Base-by-base conservation (phyloP, 2,888 invertebrate species). In the Sepioteuthis lessoniana region DNA sequence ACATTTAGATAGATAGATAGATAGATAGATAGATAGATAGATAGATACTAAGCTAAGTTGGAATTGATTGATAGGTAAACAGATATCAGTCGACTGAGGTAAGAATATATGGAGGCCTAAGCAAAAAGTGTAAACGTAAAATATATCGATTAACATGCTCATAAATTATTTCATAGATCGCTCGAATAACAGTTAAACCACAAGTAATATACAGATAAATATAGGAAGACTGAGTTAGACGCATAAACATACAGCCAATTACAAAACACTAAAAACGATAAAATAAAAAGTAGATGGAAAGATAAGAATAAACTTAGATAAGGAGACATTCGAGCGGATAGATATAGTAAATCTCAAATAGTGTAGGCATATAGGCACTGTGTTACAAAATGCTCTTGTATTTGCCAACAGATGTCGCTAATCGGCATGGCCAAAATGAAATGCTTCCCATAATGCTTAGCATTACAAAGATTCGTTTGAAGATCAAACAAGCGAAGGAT, bases 321-420 rank as follows among this genome's bases (percentile, higher is more conserved):
- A 76, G 8, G 76, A 76, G 76, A n/a, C 1, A 76, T 76, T n/a
- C 31, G 31, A 31, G 8, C 31, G n/a, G n/a, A 76, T 76, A 76
- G 76, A n/a, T 76, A n/a, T 2, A 55, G 5, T 31, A 31, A 16
- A 7, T 25, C 25, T 55, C 55, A 55, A 25, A 55, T 55, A 25
- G 7, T 25, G 55, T 55, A 55, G 0, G 76, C n/a, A n/a, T 13
- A n/a, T 7, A 76, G 31, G 31, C 0, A 76, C 76, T n/a, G 8
- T n/a, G 31, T 10, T 10, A 76, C 31, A 13, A 76, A 76, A 76
- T 19, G n/a, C 16, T 76, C n/a, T 13, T n/a, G 31, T 76, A 76
- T 76, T 76, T 76, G n/a, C 76, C n/a, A 76, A 76, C 76, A 76
- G 76, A 76, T 76, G 76, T 76, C 16, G 76, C 76, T 76, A 76